Evolutionary conservation across 1,140 invertebrate species (phyloP).

Genomic region (Dendrolimus kikuchii): DNA sequence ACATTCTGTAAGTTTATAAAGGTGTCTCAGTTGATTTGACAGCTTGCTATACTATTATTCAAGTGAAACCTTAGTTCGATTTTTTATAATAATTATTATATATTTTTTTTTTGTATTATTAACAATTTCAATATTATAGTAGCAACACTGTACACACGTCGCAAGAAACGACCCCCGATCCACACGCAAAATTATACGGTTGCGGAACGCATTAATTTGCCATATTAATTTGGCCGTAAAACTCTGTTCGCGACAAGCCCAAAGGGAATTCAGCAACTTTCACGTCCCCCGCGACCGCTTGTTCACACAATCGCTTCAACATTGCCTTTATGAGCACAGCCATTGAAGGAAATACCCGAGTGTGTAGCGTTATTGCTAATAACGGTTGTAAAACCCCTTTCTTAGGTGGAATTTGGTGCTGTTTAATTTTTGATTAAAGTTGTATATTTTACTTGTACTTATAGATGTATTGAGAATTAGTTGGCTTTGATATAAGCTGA

Average conservation of each 20-base stretch:
- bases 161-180: conserved; percentile 49
- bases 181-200: conserved; percentile 62
- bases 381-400: conserved; percentile 33
- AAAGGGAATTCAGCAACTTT: conserved; percentile 58
- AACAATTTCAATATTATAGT: no score
- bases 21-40: no score
- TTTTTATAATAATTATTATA: no score
- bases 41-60: no score
- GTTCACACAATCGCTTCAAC: conserved; percentile 55
- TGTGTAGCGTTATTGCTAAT: conserved; percentile 45
- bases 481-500: no score
- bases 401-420: conserved; percentile 15
- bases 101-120: no score
- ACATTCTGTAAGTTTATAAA: no score
- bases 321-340: conserved; percentile 46
- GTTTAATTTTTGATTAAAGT: conserved; percentile 16
- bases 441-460: conserved; percentile 3
- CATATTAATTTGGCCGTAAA: conserved; percentile 74
- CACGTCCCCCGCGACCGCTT: conserved; percentile 53
- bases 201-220: conserved; percentile 71
- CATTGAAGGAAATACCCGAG: conserved; percentile 46
- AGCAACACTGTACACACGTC: conserved; percentile 13
- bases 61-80: no score
- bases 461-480: no score
- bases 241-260: conserved; percentile 65